phyloP scores from a whole-genome alignment of 2,113 vertebrate species.

The Gambusia holbrooki region DNA sequence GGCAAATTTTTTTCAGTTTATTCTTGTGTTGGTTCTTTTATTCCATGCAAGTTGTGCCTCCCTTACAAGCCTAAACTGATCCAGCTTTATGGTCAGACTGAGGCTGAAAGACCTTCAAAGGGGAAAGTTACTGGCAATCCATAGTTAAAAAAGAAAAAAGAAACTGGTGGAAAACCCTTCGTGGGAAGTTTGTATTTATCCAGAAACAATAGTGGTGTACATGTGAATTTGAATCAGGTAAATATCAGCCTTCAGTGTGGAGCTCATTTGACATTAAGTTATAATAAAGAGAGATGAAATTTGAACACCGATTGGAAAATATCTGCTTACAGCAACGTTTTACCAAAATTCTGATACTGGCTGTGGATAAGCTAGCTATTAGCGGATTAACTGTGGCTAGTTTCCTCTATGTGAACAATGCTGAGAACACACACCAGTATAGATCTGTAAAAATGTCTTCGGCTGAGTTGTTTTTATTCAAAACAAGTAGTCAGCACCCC shows the following conservation, averaged over 20 bases:
- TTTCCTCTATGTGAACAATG: neutral
- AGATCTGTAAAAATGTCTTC: neutral
- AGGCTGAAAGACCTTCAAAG: constrained; percentile 75
- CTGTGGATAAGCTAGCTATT: neutral
- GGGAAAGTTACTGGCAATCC: constrained; percentile 76
- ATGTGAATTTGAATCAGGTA: constrained; percentile 17
- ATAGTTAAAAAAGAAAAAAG: constrained; percentile 65
- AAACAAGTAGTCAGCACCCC: neutral
- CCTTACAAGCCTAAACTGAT: constrained; percentile 7
- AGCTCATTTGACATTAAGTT: neutral
- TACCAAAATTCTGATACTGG: neutral
- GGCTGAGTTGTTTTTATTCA: neutral
- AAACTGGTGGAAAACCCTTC: constrained; percentile 46
- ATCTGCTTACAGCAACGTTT: neutral
- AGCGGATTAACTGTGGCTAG: neutral
- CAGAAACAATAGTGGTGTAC: constrained; percentile 43
- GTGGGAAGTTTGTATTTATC: constrained; percentile 52
- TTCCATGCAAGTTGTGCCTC: too few relatives aligned
- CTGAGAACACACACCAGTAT: neutral
- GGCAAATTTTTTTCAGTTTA: neutral
- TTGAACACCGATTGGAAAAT: neutral
- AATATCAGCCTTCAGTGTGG: neutral
- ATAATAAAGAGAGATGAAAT: neutral
- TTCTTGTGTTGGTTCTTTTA: neutral
- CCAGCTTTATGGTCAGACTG: constrained; percentile 35